Percentiles rank a stretch among this genome's conserved stretches.
These are phyloP conservation scores for Drosophila eugracilis DNA, from an alignment of 1,140 invertebrate species.

Conservation along the genomic window DNA sequence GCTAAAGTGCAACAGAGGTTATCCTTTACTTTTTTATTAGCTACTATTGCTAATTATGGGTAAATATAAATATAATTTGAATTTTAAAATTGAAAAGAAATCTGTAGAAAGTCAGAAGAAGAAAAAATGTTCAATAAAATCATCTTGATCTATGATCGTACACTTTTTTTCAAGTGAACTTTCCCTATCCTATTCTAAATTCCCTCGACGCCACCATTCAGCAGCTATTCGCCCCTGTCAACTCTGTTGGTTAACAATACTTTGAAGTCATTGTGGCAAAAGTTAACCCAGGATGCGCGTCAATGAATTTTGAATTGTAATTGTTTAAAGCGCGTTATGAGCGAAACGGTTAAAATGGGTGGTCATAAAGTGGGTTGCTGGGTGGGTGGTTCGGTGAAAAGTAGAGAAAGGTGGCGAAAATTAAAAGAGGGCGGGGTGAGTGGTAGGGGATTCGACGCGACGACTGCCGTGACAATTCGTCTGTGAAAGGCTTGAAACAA, in stretches of 20 bases:
- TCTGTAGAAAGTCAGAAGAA: too few relatives aligned
- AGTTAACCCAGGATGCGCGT: slow-evolving; percentile 71
- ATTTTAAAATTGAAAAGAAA: too few relatives aligned
- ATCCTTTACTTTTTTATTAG: not conserved
- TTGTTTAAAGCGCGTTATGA: slow-evolving; percentile 73
- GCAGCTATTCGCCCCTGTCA: slow-evolving; percentile 19
- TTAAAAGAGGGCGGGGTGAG: not conserved
- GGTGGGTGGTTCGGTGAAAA: not conserved
- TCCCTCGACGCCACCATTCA: too few relatives aligned
- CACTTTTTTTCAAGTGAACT: not conserved
- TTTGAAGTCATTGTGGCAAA: slow-evolving; percentile 70
- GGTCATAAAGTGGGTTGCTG: not conserved
- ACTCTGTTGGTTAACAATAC: slow-evolving; percentile 57
- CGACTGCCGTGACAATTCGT: slow-evolving; percentile 81
- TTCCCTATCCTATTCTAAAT: not conserved
- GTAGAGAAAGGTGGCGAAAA: slow-evolving; percentile 10
- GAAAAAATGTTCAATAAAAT: too few relatives aligned
- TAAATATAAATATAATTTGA: slow-evolving; percentile 54
- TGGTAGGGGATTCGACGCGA: slow-evolving; percentile 29
- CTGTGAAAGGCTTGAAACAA: slow-evolving; percentile 82
- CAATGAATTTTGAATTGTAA: slow-evolving; percentile 84
- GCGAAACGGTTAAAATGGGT: slow-evolving; percentile 12
- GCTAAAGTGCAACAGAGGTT: slow-evolving; percentile 6
- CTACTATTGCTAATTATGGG: slow-evolving; percentile 46
- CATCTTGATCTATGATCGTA: not conserved